These are phyloP conservation scores for Popillia japonica DNA, from an alignment of 1,140 invertebrate species.

Conservation along the genomic window DNA sequence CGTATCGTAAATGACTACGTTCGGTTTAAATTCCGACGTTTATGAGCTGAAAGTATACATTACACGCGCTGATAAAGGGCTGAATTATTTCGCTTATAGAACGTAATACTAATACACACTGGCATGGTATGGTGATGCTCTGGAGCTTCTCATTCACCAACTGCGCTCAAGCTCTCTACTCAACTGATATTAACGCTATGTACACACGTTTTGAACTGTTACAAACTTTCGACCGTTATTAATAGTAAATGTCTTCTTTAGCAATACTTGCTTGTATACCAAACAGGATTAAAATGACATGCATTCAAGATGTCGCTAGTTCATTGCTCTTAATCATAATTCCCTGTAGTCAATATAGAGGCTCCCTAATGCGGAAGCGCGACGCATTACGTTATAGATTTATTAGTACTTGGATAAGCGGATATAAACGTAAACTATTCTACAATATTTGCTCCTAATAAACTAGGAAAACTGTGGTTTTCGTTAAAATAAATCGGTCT, in stretches of 20 bases:
- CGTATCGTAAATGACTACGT: constrained; percentile 15
- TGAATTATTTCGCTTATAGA: neutral
- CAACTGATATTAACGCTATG: neutral
- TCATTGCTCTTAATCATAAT: no score
- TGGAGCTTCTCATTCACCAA: neutral
- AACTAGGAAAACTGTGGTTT: no score
- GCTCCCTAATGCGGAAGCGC: no score
- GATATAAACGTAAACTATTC: no score
- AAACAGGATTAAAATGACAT: neutral
- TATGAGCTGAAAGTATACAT: constrained; percentile 31
- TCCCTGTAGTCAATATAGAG: no score
- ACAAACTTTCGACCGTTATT: constrained; percentile 24
- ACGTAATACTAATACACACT: neutral
- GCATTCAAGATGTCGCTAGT: neutral
- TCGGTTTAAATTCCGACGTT: constrained; percentile 27
- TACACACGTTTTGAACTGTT: neutral
- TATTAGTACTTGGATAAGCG: no score
- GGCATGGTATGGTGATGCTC: neutral
- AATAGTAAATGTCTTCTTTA: constrained; percentile 1
- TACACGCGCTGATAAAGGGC: constrained; percentile 18
- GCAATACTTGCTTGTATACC: neutral
- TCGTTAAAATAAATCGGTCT: no score
- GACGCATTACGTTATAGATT: no score
- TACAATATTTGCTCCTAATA: no score
- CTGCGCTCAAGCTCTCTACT: neutral